phyloP scores from a whole-genome alignment of 1,140 invertebrate genomes.

The Lethrus apterus region DNA sequence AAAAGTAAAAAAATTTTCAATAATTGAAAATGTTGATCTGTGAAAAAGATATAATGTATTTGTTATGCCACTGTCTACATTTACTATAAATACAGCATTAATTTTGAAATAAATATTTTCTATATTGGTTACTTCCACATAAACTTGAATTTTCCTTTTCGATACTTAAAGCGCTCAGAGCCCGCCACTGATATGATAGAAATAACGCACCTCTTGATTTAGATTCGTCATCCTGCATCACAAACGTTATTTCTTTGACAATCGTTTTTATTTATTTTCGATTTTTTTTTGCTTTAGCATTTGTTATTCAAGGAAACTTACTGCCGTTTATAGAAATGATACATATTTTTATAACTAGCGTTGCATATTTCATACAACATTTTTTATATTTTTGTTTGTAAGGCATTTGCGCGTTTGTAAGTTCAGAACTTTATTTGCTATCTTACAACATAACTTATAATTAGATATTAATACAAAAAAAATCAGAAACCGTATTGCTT shows the following conservation, averaged over 20 bases:
- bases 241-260: slow-evolving; percentile 12
- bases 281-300: slow-evolving; percentile 10
- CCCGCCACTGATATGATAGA: slow-evolving; percentile 1
- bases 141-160: slow-evolving; percentile 11
- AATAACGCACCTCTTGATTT: slow-evolving; percentile 15
- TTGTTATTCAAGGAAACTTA: slow-evolving; percentile 19
- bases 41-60: background rate
- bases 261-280: slow-evolving; percentile 15
- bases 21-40: background rate
- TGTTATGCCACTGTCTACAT: background rate
- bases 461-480: background rate
- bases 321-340: slow-evolving; percentile 16
- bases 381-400: slow-evolving; percentile 12
- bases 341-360: slow-evolving; percentile 14
- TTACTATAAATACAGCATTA: background rate
- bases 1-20: background rate
- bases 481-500: background rate
- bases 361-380: slow-evolving; percentile 9
- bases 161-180: slow-evolving; percentile 5
- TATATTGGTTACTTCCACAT: too few relatives aligned
- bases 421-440: background rate
- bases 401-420: background rate
- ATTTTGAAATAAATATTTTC: too few relatives aligned
- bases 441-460: background rate
- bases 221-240: slow-evolving; percentile 19